Evolutionary conservation across 2,113 vertebrate genomes (phyloP), one percentile per base, ranked within the genome.

Genomic region (Sinosuthora webbiana): DNA sequence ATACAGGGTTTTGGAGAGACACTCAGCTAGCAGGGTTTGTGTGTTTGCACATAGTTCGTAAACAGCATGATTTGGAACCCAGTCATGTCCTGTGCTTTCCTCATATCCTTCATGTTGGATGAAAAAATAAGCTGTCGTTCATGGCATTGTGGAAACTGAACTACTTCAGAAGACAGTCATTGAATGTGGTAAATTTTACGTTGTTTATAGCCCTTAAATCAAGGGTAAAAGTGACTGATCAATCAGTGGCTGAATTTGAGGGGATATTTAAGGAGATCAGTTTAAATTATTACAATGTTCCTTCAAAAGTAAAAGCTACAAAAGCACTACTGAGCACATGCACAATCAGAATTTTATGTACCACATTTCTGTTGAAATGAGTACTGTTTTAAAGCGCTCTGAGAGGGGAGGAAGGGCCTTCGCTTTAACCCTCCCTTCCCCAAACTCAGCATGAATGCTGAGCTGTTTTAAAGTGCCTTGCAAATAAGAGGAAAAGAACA

Each of bases 31-130:
- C 75, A 74, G 59, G n/a, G 45, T 64, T 90, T 83, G 79, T 65
- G 1, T 86, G 42, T 88, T 94, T 96, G 90, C 90, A 70, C 63
- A 15, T 24, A 65, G 76, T 73, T 92, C 0, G 0, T 88, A 90
- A 95, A 86, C 83, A 94, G 70, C 45, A 31, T 75, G 86, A 86
- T 92, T 83, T 88, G 92, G 88, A 95, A 44, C 25, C 20, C 71
- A 88, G 65, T 88, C 79, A 57, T 90, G 67, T 92, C 86, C 75
- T 90, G 83, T 96, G 83, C 75, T 94, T 93, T 94, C 71, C 42
- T 83, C 79, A 69, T 85, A 88, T 69, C 76, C 83, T 92, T 93
- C 39, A 39, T 15, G 42, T 5, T 77, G 50, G 68, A 77, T 88
- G 69, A 92, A 94, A 94, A 92, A 95, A 90, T 57, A 94, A 88